These are phyloP conservation scores for Eilema sororculum DNA, from an alignment of 2,888 invertebrate genomes.

Conservation along the genomic window DNA sequence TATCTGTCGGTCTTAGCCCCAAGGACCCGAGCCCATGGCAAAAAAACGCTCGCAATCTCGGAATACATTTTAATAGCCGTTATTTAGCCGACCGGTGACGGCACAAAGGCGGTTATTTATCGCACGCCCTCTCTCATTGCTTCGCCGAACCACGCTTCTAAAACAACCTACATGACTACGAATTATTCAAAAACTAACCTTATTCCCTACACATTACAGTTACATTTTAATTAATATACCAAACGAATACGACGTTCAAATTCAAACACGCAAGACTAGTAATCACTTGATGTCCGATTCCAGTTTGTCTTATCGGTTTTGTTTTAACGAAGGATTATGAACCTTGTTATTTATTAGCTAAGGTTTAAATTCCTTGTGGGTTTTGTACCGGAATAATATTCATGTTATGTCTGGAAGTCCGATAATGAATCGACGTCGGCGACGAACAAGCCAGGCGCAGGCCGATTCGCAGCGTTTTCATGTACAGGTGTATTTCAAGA, in stretches of 20 bases:
- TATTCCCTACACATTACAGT: conserved; percentile 61
- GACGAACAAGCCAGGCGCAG: conserved; percentile 78
- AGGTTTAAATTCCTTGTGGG: conserved; percentile 44
- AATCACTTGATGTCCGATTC: conserved; percentile 83
- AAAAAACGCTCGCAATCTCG: conserved; percentile 80
- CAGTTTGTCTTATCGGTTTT: conserved; percentile 75
- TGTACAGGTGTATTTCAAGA: conserved; percentile 62
- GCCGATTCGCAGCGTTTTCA: conserved; percentile 71
- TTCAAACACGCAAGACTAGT: conserved; percentile 77
- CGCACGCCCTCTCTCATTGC: conserved; percentile 87
- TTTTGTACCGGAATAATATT: conserved; percentile 64
- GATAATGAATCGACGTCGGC: conserved; percentile 83
- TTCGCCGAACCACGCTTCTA: conserved; percentile 71
- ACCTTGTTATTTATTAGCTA: conserved; percentile 44
- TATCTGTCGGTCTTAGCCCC: conserved; percentile 64
- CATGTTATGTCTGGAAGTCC: conserved; percentile 76
- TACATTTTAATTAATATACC: conserved; percentile 60
- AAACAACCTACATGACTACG: conserved; percentile 72
- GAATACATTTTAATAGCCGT: conserved; percentile 85
- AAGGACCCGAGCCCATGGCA: conserved; percentile 66
- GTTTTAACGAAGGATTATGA: conserved; percentile 46
- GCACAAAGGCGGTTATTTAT: conserved; percentile 87
- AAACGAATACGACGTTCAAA: conserved; percentile 74
- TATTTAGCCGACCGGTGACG: conserved; percentile 85
- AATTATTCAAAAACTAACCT: conserved; percentile 63